Conservation (phyloP, 2,113 vertebrate genomes). For the Pipa parva region DNA sequence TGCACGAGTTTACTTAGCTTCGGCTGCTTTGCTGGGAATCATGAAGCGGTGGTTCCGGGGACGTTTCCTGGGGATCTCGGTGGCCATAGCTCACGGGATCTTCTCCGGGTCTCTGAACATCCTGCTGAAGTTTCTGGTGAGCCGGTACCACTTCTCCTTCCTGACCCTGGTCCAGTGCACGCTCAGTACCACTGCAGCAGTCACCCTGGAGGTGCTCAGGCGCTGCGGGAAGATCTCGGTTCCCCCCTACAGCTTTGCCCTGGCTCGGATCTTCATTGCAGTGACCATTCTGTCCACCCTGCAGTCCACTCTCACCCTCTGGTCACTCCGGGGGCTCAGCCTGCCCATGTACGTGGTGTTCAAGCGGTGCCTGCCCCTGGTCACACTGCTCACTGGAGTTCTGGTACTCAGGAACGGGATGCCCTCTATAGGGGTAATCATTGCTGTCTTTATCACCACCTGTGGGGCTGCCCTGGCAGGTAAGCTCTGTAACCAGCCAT, state of each 20-base stretch:
- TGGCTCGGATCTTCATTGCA: constrained; percentile 81
- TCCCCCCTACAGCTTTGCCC: constrained; percentile 76
- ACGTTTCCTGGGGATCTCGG: constrained; percentile 77
- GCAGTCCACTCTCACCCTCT: constrained; percentile 91
- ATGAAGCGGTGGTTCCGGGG: constrained; percentile 63
- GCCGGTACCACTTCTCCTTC: constrained; percentile 79
- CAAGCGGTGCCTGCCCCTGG: constrained; percentile 92
- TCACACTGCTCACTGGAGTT: constrained; percentile 84
- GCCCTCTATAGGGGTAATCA: constrained; percentile 79
- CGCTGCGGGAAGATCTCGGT: constrained; percentile 74
- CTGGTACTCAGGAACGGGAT: constrained; percentile 82
- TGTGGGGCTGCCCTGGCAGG: constrained; percentile 86
- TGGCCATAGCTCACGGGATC: constrained; percentile 89
- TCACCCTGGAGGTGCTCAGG: constrained; percentile 79
- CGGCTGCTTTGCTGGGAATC: constrained; percentile 6
- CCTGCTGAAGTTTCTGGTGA: constrained; percentile 89
- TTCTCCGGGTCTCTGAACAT: constrained; percentile 93
- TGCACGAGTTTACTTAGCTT: constrained; percentile 27
- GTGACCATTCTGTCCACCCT: constrained; percentile 84
- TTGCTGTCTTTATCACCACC: constrained; percentile 88
- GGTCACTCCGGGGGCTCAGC: constrained; percentile 89
- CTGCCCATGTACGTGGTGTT: constrained; percentile 97
- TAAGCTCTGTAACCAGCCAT: too few species aligned
- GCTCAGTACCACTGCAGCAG: constrained; percentile 79
- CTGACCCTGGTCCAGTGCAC: constrained; percentile 90